Evolutionary conservation across 2,113 vertebrate species (phyloP), one percentile per base, ranked within the genome.

Genomic region (Mellivora capensis): DNA sequence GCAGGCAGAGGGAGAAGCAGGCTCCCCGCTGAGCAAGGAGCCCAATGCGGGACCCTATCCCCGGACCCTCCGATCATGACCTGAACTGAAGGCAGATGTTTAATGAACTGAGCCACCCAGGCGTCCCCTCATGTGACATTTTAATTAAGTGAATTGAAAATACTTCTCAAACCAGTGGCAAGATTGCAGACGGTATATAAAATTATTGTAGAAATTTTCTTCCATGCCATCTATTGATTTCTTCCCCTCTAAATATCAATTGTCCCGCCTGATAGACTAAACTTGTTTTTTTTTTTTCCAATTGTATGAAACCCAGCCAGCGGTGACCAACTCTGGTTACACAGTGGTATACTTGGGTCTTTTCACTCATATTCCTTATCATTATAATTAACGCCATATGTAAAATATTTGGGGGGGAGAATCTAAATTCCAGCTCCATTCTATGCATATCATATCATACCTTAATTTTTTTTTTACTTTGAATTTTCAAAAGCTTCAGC

Each of bases 81-180:
- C 62, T 7, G 29, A 34, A 14, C 62, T 34, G 14, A 34, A 67
- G 62, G 31, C 62, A 67, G 14, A 67, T 0, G 2, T 6, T 34
- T 17, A 67, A 67, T 15, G 6, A 7, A 34, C 62, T 67, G 31
- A 67, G 62, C 62, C 31, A 67, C 31, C 31, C 62, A 67, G 31
- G 14, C 6, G 29, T 34, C 62, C 29, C 0, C 39, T 95, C 69
- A 80, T 74, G 87, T 90, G 54, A 91, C 37, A 76, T 85, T 95
- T 96, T 90, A 80, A 81, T 90, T 93, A 93, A 96, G 93, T 7
- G 12, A 79, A 87, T 6, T 49, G 20, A 90, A 97, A 96, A 89
- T 49, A 89, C 54, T 61, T 96, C 1, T 29, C 3, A 49, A 96
- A 82, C 0, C 20, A 93, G 52, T 86, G 91, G 72, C 83, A 97